Conservation (phyloP, 2,113 vertebrate genomes). For the Alligator sinensis region DNA sequence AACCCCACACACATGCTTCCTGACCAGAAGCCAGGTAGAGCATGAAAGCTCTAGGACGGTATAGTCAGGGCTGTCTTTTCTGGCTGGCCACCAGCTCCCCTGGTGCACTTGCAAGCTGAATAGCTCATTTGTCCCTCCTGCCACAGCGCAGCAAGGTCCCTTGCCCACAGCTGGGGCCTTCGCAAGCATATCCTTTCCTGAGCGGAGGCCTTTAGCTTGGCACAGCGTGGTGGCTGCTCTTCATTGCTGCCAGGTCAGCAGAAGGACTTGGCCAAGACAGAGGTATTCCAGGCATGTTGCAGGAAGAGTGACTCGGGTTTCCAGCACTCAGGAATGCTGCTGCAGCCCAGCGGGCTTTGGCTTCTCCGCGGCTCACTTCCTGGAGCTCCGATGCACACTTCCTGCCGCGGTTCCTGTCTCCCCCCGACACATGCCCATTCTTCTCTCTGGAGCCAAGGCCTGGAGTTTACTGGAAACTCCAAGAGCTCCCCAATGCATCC, state of each 20-base stretch:
- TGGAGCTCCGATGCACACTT: constrained; percentile 72
- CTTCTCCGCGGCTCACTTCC: constrained; percentile 75
- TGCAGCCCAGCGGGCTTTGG: background rate
- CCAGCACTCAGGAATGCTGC: constrained; percentile 71
- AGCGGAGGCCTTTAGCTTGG: background rate
- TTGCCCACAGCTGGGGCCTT: background rate
- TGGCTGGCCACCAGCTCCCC: background rate
- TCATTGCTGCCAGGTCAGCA: background rate
- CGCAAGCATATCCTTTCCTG: background rate
- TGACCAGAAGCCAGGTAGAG: background rate
- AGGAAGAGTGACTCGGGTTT: constrained; percentile 74
- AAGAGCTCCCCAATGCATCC: constrained; percentile 24
- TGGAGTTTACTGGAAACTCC: constrained; percentile 76
- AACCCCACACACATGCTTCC: background rate
- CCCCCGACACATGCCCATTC: background rate
- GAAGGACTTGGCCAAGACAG: constrained; percentile 35
- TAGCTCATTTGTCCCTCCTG: no score
- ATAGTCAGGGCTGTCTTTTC: background rate
- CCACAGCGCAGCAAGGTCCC: background rate
- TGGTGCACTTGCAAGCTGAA: background rate
- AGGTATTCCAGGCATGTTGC: constrained; percentile 56
- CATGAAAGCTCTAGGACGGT: background rate
- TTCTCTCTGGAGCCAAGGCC: background rate
- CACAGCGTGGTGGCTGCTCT: background rate
- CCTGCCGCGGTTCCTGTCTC: constrained; percentile 71